Conservation (phyloP, 2,888 invertebrate genomes). For the Tetrapedia diversipes region DNA sequence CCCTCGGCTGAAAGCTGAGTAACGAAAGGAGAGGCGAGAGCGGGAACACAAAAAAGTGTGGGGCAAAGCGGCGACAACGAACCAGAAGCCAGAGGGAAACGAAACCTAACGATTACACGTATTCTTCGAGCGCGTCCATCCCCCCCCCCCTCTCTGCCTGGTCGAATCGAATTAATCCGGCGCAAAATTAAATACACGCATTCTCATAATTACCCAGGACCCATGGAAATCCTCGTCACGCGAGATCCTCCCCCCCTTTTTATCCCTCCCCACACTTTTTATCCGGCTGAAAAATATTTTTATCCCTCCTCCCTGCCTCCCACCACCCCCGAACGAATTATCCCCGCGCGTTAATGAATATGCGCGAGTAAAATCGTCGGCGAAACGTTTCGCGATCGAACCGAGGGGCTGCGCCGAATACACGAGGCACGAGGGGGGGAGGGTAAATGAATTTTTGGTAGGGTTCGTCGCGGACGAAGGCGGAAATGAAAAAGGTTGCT, state of each 20-base stretch:
- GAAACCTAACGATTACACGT: conserved; percentile 37
- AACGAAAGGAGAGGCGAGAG: conserved; percentile 13
- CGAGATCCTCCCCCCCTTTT: background rate
- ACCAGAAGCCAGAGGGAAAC: background rate
- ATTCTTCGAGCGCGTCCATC: conserved; percentile 31
- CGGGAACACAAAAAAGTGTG: background rate
- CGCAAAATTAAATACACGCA: conserved; percentile 50
- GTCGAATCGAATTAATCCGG: conserved; percentile 44
- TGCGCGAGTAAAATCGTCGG: conserved; percentile 39
- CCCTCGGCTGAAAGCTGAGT: background rate
- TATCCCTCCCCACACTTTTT: conserved; percentile 22
- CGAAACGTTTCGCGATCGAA: conserved; percentile 40
- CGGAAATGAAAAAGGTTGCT: background rate
- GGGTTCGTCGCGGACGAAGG: background rate
- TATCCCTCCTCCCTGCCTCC: conserved; percentile 31
- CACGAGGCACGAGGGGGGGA: background rate
- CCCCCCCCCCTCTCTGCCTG: background rate
- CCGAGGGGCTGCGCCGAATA: conserved; percentile 14
- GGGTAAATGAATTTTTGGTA: conserved; percentile 14
- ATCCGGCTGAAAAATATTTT: conserved; percentile 39
- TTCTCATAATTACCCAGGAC: conserved; percentile 47
- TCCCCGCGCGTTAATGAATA: conserved; percentile 51
- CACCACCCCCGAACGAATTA: conserved; percentile 56
- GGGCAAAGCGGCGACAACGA: background rate
- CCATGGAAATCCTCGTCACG: conserved; percentile 48